Evolutionary conservation across 2,113 vertebrate species (phyloP).

Genomic region (Pseudolaguvia tuberculata): DNA sequence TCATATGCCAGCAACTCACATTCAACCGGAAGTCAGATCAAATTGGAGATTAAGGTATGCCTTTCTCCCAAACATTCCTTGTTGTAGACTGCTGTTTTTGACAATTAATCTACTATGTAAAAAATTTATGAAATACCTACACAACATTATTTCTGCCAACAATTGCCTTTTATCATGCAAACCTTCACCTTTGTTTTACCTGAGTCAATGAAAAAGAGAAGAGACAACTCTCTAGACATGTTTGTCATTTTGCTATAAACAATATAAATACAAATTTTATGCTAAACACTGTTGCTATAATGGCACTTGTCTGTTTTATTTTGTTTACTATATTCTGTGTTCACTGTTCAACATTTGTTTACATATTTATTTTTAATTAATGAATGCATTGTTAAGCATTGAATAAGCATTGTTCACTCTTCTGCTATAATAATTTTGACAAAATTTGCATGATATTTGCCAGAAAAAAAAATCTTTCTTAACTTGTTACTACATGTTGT

Average conservation of each 20-base stretch:
- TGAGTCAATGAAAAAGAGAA: conserved; percentile 23
- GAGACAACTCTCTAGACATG: conserved; percentile 21
- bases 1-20: conserved; percentile 46
- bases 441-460: conserved; percentile 62
- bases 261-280: conserved; percentile 37
- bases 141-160: not conserved
- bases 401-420: conserved; percentile 47
- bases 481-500: too few relatives aligned
- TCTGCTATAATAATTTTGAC: conserved; percentile 34
- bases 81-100: conserved; percentile 6
- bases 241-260: conserved; percentile 26
- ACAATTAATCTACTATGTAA: too few relatives aligned
- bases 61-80: conserved; percentile 12
- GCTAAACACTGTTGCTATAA: not conserved
- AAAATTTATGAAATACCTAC: not conserved
- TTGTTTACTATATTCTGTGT: conserved; percentile 44
- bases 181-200: not conserved
- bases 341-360: conserved; percentile 28
- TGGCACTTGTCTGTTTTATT: not conserved
- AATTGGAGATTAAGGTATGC: conserved; percentile 6
- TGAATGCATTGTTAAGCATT: conserved; percentile 54
- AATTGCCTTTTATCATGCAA: not conserved
- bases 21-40: conserved; percentile 29
- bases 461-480: conserved; percentile 50
- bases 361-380: conserved; percentile 45